These are phyloP conservation scores for Pectinophora gossypiella DNA, from an alignment of 1,140 invertebrate genomes.

Conservation along the genomic window DNA sequence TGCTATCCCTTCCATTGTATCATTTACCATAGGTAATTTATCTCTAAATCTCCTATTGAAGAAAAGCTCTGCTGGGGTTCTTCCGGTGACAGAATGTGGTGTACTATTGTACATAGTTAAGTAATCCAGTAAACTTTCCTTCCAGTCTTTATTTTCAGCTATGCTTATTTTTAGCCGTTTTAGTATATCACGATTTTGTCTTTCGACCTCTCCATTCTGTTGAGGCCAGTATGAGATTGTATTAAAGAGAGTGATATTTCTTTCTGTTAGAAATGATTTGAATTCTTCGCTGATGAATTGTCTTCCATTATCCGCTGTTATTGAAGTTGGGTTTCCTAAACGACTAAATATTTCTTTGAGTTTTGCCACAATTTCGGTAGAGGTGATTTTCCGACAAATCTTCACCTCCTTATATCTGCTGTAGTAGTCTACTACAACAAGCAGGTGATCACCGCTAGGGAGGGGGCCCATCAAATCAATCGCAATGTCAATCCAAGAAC, in stretches of 20 bases:
- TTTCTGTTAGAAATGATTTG: neutral
- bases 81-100: slow-evolving; percentile 24
- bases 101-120: slow-evolving; percentile 9
- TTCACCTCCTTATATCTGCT: neutral
- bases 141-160: neutral
- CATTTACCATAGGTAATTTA: slow-evolving; percentile 8
- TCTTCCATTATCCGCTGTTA: neutral
- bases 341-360: neutral
- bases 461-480: neutral
- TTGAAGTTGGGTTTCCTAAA: neutral
- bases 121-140: neutral
- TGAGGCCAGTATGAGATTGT: neutral
- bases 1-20: neutral
- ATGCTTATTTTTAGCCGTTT: neutral
- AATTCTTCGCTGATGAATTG: neutral
- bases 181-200: neutral
- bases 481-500: neutral
- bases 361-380: neutral
- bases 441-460: neutral
- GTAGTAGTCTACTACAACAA: neutral
- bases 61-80: slow-evolving; percentile 22
- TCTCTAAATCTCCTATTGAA: slow-evolving; percentile 14
- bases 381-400: neutral
- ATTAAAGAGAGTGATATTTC: neutral
- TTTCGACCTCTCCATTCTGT: neutral